Evolutionary conservation across 2,888 invertebrate species (phyloP), one percentile per base, ranked within the genome.

Genomic region (Lumbricus terrestris): DNA sequence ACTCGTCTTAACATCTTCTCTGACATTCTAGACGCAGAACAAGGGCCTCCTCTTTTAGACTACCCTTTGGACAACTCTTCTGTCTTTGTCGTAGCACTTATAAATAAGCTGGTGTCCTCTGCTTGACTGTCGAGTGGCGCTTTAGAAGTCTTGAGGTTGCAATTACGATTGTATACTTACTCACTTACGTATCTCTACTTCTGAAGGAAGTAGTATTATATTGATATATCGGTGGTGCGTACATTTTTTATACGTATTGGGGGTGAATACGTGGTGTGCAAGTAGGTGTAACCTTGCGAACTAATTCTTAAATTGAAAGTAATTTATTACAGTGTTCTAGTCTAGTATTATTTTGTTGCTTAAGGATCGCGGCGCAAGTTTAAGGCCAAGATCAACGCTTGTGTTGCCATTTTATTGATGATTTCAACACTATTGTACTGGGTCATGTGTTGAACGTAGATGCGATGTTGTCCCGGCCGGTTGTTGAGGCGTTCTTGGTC

Each of bases 401-500:
- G 3, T 20, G 34, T 35, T 85, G 85, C 85, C 35, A 85, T 20
- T 23, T 37, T 5, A 85, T 85, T 37, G 35, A 20, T 34, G 37
- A 85, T 85, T 85, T 85, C 23, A 37, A 11, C 34, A 35, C n/a
- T n/a, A 8, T 34, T 85, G 34, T 85, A 85, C 37, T 85, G n/a
- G 85, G 35, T 35, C 35, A 35, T 85, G 20, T 85, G 85, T 34
- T 37, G 35, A 85, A 85, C 35, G 20, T 85, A 34, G 37, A 85
- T 34, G 85, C 85, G 34, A 37, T 35, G 37, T 29, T 37, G 85
- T 35, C 37, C 35, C 85, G 35, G 85, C 23, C 37, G 85, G 13
- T 85, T 35, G 33, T 85, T 1, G 85, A 35, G n/a, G 85, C 23
- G 35, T 34, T 85, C 85, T 54, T 93, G 5, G 85, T 34, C 34